phyloP scores from a whole-genome alignment of 2,888 invertebrate genomes.

The Halictus ligatus region DNA sequence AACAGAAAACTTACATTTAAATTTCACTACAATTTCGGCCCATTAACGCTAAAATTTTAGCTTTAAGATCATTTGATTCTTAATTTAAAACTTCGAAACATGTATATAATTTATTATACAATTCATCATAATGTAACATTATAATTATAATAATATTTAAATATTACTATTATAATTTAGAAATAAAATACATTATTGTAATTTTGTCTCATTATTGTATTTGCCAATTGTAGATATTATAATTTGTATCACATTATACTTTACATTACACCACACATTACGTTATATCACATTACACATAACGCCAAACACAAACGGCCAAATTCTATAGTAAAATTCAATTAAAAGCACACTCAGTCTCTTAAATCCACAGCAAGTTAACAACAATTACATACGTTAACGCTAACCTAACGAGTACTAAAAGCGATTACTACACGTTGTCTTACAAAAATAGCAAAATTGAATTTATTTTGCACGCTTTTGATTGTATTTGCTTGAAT shows the following conservation, averaged over 20 bases:
- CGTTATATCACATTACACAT: neutral
- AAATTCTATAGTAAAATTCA: no score
- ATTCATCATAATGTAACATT: neutral
- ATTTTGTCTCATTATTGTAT: neutral
- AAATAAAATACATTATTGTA: neutral
- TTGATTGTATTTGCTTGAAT: neutral
- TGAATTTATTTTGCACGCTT: neutral
- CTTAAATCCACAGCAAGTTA: neutral
- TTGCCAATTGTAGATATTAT: neutral
- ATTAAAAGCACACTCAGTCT: neutral
- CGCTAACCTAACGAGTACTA: neutral
- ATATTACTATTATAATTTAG: neutral
- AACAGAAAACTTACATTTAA: neutral
- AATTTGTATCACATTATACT: neutral
- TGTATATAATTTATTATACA: no score
- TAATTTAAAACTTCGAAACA: neutral
- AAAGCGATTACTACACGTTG: neutral
- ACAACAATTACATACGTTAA: neutral
- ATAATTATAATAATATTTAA: neutral
- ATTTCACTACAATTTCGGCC: neutral
- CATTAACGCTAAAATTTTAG: neutral
- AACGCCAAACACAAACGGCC: neutral
- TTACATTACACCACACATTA: no score
- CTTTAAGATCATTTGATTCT: no score
- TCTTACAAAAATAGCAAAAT: neutral